Conservation (phyloP, 2,113 vertebrate species). For the Lophius piscatorius region DNA sequence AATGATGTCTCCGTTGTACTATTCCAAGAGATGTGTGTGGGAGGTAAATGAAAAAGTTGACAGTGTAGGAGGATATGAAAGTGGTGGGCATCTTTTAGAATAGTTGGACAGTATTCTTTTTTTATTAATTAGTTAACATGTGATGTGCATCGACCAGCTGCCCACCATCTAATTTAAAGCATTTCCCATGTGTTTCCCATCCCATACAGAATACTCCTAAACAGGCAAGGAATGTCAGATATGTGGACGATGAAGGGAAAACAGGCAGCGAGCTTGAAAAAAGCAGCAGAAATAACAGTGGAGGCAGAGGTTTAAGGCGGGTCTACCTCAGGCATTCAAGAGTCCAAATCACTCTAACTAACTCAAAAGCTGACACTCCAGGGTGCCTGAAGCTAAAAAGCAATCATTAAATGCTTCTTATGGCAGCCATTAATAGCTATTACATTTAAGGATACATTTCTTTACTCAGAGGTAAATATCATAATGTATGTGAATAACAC, state of each 20-base stretch:
- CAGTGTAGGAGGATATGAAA: slow-evolving; percentile 44
- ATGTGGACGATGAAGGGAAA: slow-evolving; percentile 53
- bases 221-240: slow-evolving; percentile 73
- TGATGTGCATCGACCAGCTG: slow-evolving; percentile 35
- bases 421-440: slow-evolving; percentile 32
- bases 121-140: slow-evolving; percentile 21
- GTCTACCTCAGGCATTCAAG: slow-evolving; percentile 69
- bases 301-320: slow-evolving; percentile 64
- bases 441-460: slow-evolving; percentile 19
- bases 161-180: slow-evolving; percentile 48
- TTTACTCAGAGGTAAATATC: slow-evolving; percentile 11
- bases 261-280: slow-evolving; percentile 55
- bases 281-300: slow-evolving; percentile 72
- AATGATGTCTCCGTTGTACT: slow-evolving; percentile 24
- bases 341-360: slow-evolving; percentile 44
- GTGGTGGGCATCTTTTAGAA: slow-evolving; percentile 34
- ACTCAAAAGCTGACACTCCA: slow-evolving; percentile 35
- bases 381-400: slow-evolving; percentile 23
- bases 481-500: slow-evolving; percentile 26
- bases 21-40: slow-evolving; percentile 29
- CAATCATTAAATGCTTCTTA: slow-evolving; percentile 28
- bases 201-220: slow-evolving; percentile 58
- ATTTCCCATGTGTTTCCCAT: slow-evolving; percentile 73
- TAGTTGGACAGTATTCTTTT: slow-evolving; percentile 21
- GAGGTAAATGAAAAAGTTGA: slow-evolving; percentile 19